Evolutionary conservation across 35 echinoderm and acorn worm genomes (phyloP).

Genomic region (Apostichopus californicus): DNA sequence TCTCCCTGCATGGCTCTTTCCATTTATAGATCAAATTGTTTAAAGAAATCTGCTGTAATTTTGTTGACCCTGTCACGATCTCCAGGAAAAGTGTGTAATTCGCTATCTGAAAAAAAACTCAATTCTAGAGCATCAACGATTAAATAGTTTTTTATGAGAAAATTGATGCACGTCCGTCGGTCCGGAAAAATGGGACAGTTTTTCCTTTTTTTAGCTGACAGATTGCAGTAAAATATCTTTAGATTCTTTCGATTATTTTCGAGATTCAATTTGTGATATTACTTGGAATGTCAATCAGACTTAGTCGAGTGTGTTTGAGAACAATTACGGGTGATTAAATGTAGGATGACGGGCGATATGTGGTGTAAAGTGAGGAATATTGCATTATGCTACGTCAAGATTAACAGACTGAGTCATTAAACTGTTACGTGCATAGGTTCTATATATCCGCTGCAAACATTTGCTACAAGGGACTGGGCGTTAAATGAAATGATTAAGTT

Average conservation of each 20-base stretch:
- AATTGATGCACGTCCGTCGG: neutral
- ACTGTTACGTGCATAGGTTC: too few relatives aligned
- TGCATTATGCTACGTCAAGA: too few relatives aligned
- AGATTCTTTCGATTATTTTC: neutral
- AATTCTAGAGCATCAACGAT: neutral
- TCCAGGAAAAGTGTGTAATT: neutral
- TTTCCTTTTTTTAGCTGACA: neutral
- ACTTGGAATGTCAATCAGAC: neutral
- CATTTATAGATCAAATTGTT: neutral
- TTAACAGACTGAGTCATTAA: too few relatives aligned
- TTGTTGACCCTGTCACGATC: neutral
- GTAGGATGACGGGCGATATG: neutral
- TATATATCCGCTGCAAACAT: too few relatives aligned
- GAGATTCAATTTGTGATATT: conserved; percentile 5
- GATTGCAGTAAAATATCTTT: neutral
- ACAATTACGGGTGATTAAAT: neutral
- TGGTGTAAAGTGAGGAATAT: too few relatives aligned
- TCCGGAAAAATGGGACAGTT: neutral
- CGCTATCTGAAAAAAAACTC: neutral
- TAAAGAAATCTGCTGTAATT: neutral
- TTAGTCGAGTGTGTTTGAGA: neutral
- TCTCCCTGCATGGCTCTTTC: neutral
- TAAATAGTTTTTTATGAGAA: neutral
- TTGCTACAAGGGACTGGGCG: too few relatives aligned
- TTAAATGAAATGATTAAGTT: too few relatives aligned